Evolutionary conservation across 2,888 invertebrate species (phyloP), one percentile per base, ranked within the genome.

Genomic region (Gibbula magus): DNA sequence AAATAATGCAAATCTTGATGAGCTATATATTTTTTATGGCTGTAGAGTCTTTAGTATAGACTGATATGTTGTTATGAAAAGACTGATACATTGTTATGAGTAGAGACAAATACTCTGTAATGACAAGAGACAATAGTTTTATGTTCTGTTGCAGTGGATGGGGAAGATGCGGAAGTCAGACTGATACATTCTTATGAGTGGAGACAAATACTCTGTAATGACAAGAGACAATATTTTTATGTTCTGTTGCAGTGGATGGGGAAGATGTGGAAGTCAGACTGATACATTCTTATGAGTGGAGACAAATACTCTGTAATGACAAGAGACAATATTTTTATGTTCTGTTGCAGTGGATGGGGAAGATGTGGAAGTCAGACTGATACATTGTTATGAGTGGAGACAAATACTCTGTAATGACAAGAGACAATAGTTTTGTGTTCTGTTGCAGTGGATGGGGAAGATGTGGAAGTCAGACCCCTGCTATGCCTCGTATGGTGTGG

Each of bases 381-480:
- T 35, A 35, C 35, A 5, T 35, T 35, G 7, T 35, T 5, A 35
- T 35, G 35, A 35, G 3, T 54, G 54, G 54, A 54, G 54, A 54
- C 2, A 5, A 7, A 3, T 35, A 35, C 35, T 5, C 7, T 35
- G 35, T 35, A 5, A 35, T 35, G 35, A 35, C 35, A 5, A 5
- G 7, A 35, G 35, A 7, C 3, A 7, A 5, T 35, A 3, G 45
- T 73, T 0, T 20, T 18, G 10, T 70, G n/a, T 29, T 70, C 13
- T 52, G 61, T 86, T 85, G 51, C 86, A 90, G 90, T 91, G 93
- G 93, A 93, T 94, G 92, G 84, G 83, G 20, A 80, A 86, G 18
- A 91, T 92, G 88, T 94, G 93, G 93, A 88, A 91, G 81, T 90
- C 92, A 0, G 92, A 94, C 81, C 85, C 88, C 0, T 94, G 94